Conservation (phyloP, 2,797 vertebrate species). For the Trachops cirrhosus region DNA sequence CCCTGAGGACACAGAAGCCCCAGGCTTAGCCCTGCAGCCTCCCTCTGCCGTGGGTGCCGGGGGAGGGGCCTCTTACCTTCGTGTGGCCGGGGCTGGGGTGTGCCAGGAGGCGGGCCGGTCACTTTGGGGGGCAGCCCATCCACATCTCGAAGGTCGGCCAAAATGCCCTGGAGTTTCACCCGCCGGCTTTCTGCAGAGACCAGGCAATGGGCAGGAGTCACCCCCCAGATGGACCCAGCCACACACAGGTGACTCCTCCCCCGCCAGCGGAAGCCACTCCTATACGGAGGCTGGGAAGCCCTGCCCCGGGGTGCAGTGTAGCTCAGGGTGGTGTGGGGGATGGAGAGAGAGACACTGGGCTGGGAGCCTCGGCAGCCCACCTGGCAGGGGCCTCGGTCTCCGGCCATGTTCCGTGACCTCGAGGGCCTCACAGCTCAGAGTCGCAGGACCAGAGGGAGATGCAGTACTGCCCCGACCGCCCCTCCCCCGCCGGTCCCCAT, state of each 20-base stretch:
- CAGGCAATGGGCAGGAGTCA: neutral
- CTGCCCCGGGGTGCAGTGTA: neutral
- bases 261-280: neutral
- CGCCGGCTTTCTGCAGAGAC: slow-evolving; percentile 87
- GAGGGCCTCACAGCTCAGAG: accelerated
- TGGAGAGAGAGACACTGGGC: neutral
- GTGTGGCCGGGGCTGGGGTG: slow-evolving; percentile 86
- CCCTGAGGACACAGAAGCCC: slow-evolving; percentile 49
- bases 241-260: accelerated
- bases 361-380: neutral
- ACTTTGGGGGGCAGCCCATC: slow-evolving; percentile 86
- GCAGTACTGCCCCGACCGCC: neutral
- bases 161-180: slow-evolving; percentile 92
- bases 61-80: slow-evolving; percentile 85
- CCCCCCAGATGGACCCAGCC: neutral
- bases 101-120: slow-evolving; percentile 84
- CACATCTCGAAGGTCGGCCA: slow-evolving; percentile 88
- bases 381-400: neutral
- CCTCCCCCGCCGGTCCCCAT: neutral
- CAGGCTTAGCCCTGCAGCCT: slow-evolving; percentile 55
- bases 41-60: neutral
- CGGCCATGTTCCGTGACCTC: neutral
- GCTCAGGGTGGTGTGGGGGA: neutral
- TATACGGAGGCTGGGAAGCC: neutral
- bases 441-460: neutral